These are phyloP conservation scores for Platycheirus rosarum DNA, from an alignment of 2,888 invertebrate genomes.

Conservation along the genomic window DNA sequence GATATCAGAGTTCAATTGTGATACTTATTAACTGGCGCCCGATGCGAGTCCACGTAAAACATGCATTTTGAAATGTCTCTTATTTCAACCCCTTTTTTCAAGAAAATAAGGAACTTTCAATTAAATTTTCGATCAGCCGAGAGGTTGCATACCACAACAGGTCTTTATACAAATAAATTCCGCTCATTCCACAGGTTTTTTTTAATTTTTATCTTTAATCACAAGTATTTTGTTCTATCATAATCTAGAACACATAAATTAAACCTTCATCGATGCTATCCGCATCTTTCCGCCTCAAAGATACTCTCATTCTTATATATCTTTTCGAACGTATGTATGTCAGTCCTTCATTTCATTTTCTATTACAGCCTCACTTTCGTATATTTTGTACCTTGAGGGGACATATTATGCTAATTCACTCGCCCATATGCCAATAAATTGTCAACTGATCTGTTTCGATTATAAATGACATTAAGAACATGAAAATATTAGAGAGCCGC, in stretches of 20 bases:
- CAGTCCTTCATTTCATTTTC: constrained; percentile 1
- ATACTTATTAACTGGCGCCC: neutral
- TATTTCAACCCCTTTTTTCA: no score
- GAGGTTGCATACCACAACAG: no score
- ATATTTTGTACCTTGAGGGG: constrained; percentile 21
- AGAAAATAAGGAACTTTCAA: no score
- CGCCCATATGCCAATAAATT: constrained; percentile 61
- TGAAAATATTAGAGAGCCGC: constrained; percentile 67
- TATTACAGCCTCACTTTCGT: constrained; percentile 29
- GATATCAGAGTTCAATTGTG: no score
- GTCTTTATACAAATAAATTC: no score
- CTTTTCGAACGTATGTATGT: neutral
- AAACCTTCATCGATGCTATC: constrained; percentile 1
- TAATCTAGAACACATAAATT: constrained; percentile 1
- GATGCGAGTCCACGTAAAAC: neutral
- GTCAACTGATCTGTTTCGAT: constrained; percentile 72
- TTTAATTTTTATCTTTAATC: neutral
- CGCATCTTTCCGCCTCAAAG: neutral
- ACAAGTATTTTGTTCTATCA: neutral
- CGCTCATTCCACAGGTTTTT: no score
- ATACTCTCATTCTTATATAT: neutral
- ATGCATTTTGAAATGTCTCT: no score
- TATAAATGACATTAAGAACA: constrained; percentile 63
- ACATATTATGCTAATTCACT: constrained; percentile 54
- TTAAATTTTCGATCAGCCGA: no score